Evolutionary conservation across 2,113 vertebrate genomes (phyloP).

Genomic region (Pseudorasbora parva): DNA sequence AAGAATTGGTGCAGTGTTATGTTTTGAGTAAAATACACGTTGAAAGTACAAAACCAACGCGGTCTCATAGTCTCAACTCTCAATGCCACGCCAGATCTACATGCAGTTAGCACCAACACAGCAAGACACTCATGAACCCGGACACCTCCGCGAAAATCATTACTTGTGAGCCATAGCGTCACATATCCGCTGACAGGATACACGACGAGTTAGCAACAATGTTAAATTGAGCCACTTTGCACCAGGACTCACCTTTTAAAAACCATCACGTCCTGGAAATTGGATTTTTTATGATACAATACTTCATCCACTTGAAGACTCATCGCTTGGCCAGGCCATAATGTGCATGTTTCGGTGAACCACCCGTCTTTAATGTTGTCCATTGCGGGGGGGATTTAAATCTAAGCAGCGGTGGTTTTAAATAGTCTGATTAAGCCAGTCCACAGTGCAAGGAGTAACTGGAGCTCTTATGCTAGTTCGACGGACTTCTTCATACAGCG

Average conservation of each 20-base stretch:
- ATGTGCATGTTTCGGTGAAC: slow-evolving; percentile 90
- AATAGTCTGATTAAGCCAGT: neutral
- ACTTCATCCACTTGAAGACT: slow-evolving; percentile 91
- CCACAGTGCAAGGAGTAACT: neutral
- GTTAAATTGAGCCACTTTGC: slow-evolving; percentile 37
- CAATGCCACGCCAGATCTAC: slow-evolving; percentile 18
- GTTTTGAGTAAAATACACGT: neutral
- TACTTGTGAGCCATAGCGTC: neutral
- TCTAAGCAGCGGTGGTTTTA: neutral
- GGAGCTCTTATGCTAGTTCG: too few species aligned
- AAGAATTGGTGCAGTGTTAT: neutral
- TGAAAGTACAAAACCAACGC: neutral
- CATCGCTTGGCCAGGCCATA: slow-evolving; percentile 94
- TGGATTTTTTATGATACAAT: slow-evolving; percentile 86
- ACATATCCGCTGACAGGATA: neutral
- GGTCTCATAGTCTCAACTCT: neutral
- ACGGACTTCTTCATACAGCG: too few species aligned
- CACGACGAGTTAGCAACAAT: slow-evolving; percentile 49
- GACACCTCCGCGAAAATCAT: neutral
- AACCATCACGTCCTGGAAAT: slow-evolving; percentile 92
- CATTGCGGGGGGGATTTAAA: slow-evolving; percentile 61
- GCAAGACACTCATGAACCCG: neutral
- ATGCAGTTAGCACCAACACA: slow-evolving; percentile 15
- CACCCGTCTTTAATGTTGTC: slow-evolving; percentile 88
- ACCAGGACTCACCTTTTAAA: slow-evolving; percentile 84